Evolutionary conservation across 2,797 vertebrate species (phyloP), one percentile per base, ranked within the genome.

Genomic region (Syngnathus acus): DNA sequence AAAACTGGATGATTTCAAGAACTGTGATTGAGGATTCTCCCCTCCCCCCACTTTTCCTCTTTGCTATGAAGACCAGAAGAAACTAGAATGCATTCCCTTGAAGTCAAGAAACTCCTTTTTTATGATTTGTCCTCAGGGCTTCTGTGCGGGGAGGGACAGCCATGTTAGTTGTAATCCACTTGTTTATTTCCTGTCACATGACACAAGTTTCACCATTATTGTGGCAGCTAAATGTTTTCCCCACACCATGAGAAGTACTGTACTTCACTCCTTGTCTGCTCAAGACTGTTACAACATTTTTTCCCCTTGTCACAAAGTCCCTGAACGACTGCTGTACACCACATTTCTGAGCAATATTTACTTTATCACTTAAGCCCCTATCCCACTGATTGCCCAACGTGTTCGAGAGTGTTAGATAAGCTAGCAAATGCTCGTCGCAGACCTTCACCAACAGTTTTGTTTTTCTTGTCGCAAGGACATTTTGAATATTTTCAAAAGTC

Each of bases 331-430:
- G 90, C 90, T 91, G 90, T 90, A 89, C 78, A 77, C 77, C 59
- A 89, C 88, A 91, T 91, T 92, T 88, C 89, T 84, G 85, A 92
- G 91, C 90, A 93, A 91, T 91, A 92, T 90, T 86, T 69, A 85
- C 82, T 81, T 83, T 69, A 39, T 83, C 70, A 85, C 32, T 32
- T 32, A 32, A 32, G 32, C 32, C 32, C 32, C 32, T 32, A 32
- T 32, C 32, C 32, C 32, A 32, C 32, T 32, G 32, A 32, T 32
- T 32, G 32, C 32, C 32, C 32, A 32, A 32, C 32, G 32, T 32
- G 32, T 32, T 32, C 32, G 32, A 32, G 32, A 32, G 32, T 32
- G 32, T 32, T 32, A 32, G 32, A 32, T 3, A 4, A 32, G 32
- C 32, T 32, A 32, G 32, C 32, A 32, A 32, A 32, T 32, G 32